Evolutionary conservation across 1,140 invertebrate genomes (phyloP).

Genomic region (Pentalonia nigronervosa): DNA sequence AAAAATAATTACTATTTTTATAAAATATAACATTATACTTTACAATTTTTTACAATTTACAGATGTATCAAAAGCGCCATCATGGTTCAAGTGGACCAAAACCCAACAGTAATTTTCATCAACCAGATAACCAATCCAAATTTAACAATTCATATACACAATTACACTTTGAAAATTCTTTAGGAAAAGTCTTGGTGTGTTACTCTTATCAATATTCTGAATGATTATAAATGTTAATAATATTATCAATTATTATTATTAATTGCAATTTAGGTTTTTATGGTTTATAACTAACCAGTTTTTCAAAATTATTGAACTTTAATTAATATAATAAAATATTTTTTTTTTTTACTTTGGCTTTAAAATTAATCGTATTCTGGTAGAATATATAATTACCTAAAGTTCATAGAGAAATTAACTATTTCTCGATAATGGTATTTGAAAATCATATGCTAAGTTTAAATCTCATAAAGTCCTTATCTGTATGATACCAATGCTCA

Average conservation of each 20-base stretch:
- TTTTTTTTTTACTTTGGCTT: neutral
- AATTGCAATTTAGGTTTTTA: neutral
- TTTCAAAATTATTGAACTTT: neutral
- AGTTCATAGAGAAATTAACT: neutral
- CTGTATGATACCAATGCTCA: neutral
- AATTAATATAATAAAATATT: neutral
- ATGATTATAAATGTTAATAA: neutral
- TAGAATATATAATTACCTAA: neutral
- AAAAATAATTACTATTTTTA: neutral
- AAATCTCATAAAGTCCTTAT: neutral
- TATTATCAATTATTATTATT: neutral
- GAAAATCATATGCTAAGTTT: neutral
- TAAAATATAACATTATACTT: no score
- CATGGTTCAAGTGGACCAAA: conserved; percentile 30
- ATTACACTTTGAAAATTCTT: conserved; percentile 62
- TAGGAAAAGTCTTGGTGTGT: conserved; percentile 61
- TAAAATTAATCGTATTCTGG: neutral
- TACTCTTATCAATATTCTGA: neutral
- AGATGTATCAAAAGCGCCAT: conserved; percentile 55
- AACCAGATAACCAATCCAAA: neutral
- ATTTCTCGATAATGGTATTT: neutral
- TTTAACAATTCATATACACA: conserved; percentile 60
- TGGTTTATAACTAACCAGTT: neutral
- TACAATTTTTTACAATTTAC: neutral
- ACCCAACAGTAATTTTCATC: neutral